Percentiles rank a stretch among this genome's conserved stretches.
These are phyloP conservation scores for Fragum sueziense DNA, from an alignment of 2,888 invertebrate species.

Conservation along the genomic window DNA sequence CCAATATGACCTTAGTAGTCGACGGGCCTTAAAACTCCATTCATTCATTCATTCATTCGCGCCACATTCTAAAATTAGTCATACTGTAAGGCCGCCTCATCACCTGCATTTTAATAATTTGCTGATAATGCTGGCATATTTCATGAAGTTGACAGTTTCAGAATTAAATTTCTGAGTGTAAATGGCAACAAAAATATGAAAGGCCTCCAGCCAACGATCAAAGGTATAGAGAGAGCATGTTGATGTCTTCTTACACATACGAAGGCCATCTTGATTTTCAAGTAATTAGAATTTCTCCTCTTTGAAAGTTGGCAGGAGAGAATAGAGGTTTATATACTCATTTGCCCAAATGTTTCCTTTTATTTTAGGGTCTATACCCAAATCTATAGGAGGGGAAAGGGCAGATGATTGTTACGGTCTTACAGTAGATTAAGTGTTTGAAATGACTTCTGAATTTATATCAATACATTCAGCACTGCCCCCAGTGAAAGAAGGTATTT, in stretches of 20 bases:
- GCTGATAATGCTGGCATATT: neutral
- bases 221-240: neutral
- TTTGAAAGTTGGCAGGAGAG: neutral
- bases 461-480: too few species aligned
- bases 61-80: too few species aligned
- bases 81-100: neutral
- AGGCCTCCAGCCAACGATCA: too few species aligned
- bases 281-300: neutral
- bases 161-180: neutral
- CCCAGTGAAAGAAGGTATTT: too few species aligned
- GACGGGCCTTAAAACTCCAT: too few species aligned
- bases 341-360: constrained; percentile 9
- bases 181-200: too few species aligned
- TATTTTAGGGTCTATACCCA: neutral
- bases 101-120: neutral
- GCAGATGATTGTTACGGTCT: too few species aligned
- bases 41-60: too few species aligned
- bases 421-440: too few species aligned
- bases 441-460: too few species aligned
- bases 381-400: neutral
- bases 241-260: neutral
- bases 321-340: neutral
- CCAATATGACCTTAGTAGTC: too few species aligned
- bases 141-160: neutral
- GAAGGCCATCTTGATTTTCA: neutral